phyloP scores from a whole-genome alignment of 1,140 invertebrate species.

The Phenacoccus solenopsis region DNA sequence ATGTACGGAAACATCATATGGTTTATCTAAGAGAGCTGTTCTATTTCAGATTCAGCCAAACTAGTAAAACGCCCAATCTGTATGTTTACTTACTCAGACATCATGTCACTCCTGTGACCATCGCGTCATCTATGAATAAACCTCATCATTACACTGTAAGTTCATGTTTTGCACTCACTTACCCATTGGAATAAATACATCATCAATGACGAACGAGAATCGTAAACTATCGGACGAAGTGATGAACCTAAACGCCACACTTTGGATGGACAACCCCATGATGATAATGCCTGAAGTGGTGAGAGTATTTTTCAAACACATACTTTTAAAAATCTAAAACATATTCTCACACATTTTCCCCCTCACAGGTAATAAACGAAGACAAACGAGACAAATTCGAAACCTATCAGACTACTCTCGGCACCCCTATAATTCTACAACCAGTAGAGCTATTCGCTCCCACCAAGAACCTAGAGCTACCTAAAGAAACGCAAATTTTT shows the following conservation, averaged over 20 bases:
- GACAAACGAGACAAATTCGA: not conserved
- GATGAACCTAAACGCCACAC: not conserved
- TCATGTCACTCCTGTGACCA: too few relatives aligned
- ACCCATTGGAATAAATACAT: too few relatives aligned
- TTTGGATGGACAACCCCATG: constrained; percentile 4
- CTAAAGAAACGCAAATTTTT: not conserved
- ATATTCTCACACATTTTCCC: not conserved
- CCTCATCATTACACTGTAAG: too few relatives aligned
- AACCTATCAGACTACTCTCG: not conserved
- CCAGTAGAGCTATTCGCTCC: not conserved
- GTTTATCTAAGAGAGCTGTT: too few relatives aligned
- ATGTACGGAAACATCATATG: too few relatives aligned
- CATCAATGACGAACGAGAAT: not conserved
- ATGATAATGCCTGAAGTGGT: constrained; percentile 7
- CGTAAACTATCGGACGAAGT: not conserved
- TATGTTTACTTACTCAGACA: too few relatives aligned
- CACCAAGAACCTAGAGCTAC: not conserved
- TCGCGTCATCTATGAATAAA: too few relatives aligned
- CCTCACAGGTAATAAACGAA: not conserved
- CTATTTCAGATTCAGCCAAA: too few relatives aligned
- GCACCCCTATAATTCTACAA: not conserved
- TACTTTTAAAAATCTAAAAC: not conserved
- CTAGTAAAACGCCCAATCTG: too few relatives aligned
- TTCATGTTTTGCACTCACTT: too few relatives aligned
- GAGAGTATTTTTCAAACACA: not conserved